Evolutionary conservation across 92 coral and sea anemone species (phyloP).

Genomic region (Heteractis magnifica): DNA sequence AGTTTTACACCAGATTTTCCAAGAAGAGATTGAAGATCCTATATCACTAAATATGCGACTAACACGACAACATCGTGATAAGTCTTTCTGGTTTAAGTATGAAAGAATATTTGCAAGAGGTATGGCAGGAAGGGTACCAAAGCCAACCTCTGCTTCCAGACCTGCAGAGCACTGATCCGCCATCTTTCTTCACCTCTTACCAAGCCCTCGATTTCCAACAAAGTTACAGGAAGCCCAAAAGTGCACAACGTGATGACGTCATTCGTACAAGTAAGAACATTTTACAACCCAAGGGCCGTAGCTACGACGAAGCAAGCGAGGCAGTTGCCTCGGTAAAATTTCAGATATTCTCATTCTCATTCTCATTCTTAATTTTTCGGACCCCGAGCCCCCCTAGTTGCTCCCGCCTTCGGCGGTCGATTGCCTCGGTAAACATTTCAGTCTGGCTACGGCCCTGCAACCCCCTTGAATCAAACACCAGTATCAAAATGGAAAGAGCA

Average conservation of each 20-base stretch:
- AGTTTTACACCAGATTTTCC: conserved; percentile 85
- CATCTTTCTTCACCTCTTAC: conserved; percentile 36
- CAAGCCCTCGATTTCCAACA: neutral
- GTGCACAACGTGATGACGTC: neutral
- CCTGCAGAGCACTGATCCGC: conserved; percentile 39
- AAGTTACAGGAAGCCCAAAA: conserved; percentile 20
- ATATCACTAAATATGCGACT: conserved; percentile 68
- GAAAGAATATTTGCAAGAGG: conserved; percentile 80
- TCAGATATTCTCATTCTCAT: too few species aligned
- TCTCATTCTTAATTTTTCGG: too few species aligned
- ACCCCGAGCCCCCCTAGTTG: too few species aligned
- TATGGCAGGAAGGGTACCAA: conserved; percentile 63
- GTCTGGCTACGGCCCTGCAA: too few species aligned
- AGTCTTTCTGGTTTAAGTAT: conserved; percentile 65
- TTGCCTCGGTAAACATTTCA: too few species aligned
- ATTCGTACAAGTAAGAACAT: too few species aligned
- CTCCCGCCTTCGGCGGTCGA: too few species aligned
- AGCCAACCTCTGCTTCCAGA: conserved; percentile 9
- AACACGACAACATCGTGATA: conserved; percentile 72
- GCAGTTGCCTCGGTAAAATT: too few species aligned
- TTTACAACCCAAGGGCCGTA: too few species aligned
- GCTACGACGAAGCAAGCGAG: too few species aligned
- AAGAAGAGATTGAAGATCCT: conserved; percentile 57
- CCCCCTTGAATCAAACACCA: too few species aligned
- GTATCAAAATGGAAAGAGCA: too few species aligned